These are phyloP conservation scores for Chironomus tentans DNA, from an alignment of 2,888 invertebrate genomes.

Conservation along the genomic window DNA sequence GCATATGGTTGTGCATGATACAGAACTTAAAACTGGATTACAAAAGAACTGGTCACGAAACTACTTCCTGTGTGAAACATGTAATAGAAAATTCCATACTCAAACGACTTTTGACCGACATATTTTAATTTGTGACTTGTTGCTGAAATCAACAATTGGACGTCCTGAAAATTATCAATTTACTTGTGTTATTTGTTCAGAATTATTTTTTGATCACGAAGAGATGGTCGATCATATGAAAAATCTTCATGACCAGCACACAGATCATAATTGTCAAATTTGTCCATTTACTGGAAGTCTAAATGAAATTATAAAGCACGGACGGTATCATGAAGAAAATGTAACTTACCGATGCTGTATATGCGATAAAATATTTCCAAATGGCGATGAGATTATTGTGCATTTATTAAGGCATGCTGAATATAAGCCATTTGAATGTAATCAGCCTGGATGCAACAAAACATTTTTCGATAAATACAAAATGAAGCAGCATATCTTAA, in stretches of 20 bases:
- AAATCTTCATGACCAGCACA: background rate
- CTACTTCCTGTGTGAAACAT: background rate
- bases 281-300: background rate
- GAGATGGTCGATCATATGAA: conserved; percentile 16
- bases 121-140: conserved; percentile 1
- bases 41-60: conserved; percentile 21
- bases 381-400: conserved; percentile 8
- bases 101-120: conserved; percentile 14
- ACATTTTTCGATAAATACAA: conserved; percentile 20
- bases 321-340: conserved; percentile 19
- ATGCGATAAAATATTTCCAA: conserved; percentile 7
- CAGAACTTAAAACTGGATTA: conserved; percentile 17
- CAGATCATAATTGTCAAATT: background rate
- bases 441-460: background rate
- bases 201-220: background rate
- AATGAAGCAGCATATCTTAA: background rate
- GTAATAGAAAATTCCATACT: conserved; percentile 19
- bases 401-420: conserved; percentile 16
- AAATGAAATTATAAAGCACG: conserved; percentile 7
- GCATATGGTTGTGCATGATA: conserved; percentile 19
- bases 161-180: background rate
- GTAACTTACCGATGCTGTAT: conserved; percentile 3
- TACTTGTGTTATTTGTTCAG: background rate
- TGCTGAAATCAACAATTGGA: background rate
- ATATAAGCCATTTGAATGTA: conserved; percentile 9